Percentiles rank a stretch among this genome's conserved stretches.
These are phyloP conservation scores for Tenrec ecaudatus DNA, from an alignment of 2,113 vertebrate genomes.

Conservation along the genomic window DNA sequence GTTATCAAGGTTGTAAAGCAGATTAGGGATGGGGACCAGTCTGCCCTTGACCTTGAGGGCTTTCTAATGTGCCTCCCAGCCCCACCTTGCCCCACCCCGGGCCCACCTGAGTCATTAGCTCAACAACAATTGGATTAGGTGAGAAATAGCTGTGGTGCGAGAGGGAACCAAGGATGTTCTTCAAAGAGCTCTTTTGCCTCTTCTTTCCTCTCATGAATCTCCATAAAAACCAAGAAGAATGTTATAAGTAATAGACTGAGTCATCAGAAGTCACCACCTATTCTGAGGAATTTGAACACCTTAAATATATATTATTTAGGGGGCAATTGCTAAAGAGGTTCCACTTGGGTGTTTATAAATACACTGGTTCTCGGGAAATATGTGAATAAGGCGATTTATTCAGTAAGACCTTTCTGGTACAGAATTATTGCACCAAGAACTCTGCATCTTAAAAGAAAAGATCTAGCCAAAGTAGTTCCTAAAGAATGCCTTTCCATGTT, in stretches of 20 bases:
- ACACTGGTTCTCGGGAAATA: neutral
- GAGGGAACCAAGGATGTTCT: neutral
- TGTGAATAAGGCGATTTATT: neutral
- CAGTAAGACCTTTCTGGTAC: neutral
- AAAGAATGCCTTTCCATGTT: neutral
- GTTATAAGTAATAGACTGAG: neutral
- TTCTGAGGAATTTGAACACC: neutral
- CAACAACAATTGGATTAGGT: neutral
- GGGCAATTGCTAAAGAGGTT: slow-evolving; percentile 23
- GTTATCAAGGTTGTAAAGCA: neutral
- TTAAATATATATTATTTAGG: slow-evolving; percentile 30
- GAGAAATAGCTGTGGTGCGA: neutral
- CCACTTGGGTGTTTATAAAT: neutral
- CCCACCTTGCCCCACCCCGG: neutral
- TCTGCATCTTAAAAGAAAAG: neutral
- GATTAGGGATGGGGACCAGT: neutral
- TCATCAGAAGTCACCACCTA: slow-evolving; percentile 5
- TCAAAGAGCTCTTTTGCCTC: slow-evolving; percentile 9
- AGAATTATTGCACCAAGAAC: neutral
- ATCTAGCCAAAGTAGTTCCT: neutral
- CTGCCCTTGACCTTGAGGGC: neutral
- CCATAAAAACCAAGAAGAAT: neutral
- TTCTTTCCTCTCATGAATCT: slow-evolving; percentile 4
- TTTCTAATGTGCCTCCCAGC: neutral
- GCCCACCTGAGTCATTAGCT: neutral